phyloP scores from a whole-genome alignment of 2,113 vertebrate species.

The Nestor notabilis region DNA sequence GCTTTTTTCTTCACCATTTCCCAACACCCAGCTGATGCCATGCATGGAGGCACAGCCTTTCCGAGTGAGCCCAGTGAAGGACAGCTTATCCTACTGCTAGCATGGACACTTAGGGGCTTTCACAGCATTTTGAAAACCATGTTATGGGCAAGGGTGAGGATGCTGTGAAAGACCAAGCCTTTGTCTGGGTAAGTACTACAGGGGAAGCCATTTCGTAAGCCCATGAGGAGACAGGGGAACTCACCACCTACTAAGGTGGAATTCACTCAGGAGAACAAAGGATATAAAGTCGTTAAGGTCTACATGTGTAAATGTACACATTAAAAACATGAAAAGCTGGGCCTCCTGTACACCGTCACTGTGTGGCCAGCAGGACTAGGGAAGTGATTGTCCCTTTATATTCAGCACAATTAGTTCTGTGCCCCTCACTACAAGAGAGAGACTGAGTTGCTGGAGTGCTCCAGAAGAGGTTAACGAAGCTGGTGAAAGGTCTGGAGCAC shows the following conservation, averaged over 20 bases:
- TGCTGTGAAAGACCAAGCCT: too few species aligned
- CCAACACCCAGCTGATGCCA: rapidly evolving
- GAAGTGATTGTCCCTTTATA: not conserved
- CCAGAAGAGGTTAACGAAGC: not conserved
- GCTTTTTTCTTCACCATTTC: not conserved
- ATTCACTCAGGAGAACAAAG: not conserved
- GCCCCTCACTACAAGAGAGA: not conserved
- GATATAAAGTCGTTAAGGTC: too few species aligned
- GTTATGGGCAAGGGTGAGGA: rapidly evolving
- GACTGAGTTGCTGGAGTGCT: not conserved
- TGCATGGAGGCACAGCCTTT: rapidly evolving
- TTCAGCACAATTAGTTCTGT: not conserved
- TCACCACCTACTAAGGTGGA: not conserved
- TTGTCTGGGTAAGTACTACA: not conserved
- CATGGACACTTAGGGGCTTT: rapidly evolving
- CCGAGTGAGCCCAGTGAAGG: rapidly evolving
- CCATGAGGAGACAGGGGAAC: not conserved
- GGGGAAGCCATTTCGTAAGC: not conserved
- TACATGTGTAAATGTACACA: rapidly evolving
- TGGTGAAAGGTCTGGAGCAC: not conserved
- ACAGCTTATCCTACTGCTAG: not conserved
- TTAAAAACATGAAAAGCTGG: rapidly evolving
- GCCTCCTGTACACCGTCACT: rapidly evolving
- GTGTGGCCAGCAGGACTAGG: not conserved
- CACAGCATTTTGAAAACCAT: rapidly evolving